Evolutionary conservation across 2,797 vertebrate species (phyloP), one percentile per base, ranked within the genome.

Genomic region (Microctenopoma lineatum): DNA sequence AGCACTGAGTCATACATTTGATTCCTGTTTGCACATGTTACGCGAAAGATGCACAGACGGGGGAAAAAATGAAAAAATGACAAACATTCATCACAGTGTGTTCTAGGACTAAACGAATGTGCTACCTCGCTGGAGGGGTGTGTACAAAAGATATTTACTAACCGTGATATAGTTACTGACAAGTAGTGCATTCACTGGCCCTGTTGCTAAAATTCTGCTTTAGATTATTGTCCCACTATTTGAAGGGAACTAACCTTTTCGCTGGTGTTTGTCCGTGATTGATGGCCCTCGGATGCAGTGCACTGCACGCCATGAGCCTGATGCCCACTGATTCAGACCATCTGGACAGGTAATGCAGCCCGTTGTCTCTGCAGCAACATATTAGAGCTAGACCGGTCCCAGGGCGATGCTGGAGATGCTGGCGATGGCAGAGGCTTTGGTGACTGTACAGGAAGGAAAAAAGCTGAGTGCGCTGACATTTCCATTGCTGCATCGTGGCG

Each of bases 271-370:
- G 72, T 71, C 25, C 47, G 52, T 80, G 86, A 90, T 81, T 81
- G 85, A 84, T 85, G 75, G 48, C 70, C 53, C 64, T 57, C 60
- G 75, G 69, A 85, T 61, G 70, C 21, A 0, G 26, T 0, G 13
- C 73, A 8, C 63, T n/a, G 13, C 73, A 8, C 67, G n/a, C 59
- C 63, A 47, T 4, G 27, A 56, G 52, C 56, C 27, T 70, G 0
- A 5, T 41, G 57, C 76, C 71, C 56, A 63, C 83, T 77, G 77
- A 63, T 63, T 81, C 60, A 26, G 69, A 79, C 87, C 89, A 89
- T 89, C 86, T 90, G 88, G 76, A 55, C 78, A 79, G 77, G 84
- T 76, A 68, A 53, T 14, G 50, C 3, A 32, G 70, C 65, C 72
- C 25, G 13, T 50, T 47, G 55, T 70, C 57, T 14, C 44, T 18